These are phyloP conservation scores for Clanis bilineata DNA, from an alignment of 2,888 invertebrate genomes.

Conservation along the genomic window DNA sequence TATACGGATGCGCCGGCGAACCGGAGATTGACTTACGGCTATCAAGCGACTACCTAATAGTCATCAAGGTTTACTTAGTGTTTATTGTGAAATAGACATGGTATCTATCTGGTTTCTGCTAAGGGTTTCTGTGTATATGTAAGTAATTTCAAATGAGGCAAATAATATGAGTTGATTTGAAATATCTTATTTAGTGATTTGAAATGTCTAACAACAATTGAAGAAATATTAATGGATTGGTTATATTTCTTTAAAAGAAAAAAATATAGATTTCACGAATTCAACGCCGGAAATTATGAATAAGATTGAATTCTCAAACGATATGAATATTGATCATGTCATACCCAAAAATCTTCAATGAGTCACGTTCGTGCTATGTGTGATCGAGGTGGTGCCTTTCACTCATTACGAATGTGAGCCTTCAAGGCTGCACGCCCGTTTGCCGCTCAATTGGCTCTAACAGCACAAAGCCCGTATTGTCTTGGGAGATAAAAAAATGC, in stretches of 20 bases:
- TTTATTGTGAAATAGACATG: neutral
- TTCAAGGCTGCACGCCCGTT: conserved; percentile 63
- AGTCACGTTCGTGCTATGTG: conserved; percentile 57
- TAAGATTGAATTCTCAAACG: conserved; percentile 17
- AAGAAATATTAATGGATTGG: too few relatives aligned
- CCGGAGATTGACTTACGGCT: conserved; percentile 63
- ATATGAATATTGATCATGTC: conserved; percentile 28
- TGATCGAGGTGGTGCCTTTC: conserved; percentile 65
- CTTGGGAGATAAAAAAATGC: conserved; percentile 26
- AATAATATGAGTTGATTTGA: too few relatives aligned
- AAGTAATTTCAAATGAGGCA: too few relatives aligned
- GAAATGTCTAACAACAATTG: neutral
- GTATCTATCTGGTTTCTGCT: neutral
- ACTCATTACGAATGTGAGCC: conserved; percentile 68
- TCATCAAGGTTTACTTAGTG: neutral
- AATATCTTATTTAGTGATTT: neutral
- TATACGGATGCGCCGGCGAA: conserved; percentile 48
- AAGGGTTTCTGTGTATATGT: neutral
- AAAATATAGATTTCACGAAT: neutral
- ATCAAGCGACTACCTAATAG: neutral
- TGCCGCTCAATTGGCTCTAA: conserved; percentile 57
- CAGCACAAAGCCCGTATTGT: conserved; percentile 56
- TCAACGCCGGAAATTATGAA: conserved; percentile 9
- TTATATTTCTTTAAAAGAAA: too few relatives aligned
- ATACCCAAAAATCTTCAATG: conserved; percentile 55